Conservation (phyloP, 1,140 invertebrate species). For the Glossosoma conforme region DNA sequence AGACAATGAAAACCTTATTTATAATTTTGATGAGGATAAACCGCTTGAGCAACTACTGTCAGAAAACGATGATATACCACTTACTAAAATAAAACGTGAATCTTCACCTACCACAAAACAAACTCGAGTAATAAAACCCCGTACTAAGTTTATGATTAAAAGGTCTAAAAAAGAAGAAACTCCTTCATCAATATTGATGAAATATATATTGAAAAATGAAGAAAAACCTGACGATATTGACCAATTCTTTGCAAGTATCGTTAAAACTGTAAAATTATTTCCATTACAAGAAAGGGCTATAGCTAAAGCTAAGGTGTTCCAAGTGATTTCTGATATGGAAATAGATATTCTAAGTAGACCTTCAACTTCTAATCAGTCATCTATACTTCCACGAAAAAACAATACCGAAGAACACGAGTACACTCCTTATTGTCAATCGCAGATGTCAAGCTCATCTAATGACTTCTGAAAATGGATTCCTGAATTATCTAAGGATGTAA, state of each 20-base stretch:
- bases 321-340: not conserved
- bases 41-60: too few relatives aligned
- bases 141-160: not conserved
- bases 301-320: not conserved
- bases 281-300: not conserved
- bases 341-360: not conserved
- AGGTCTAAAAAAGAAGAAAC: not conserved
- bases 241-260: not conserved
- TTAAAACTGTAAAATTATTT: not conserved
- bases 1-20: not conserved
- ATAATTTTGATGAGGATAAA: too few relatives aligned
- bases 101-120: not conserved
- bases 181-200: not conserved
- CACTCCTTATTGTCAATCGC: too few relatives aligned
- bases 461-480: too few relatives aligned
- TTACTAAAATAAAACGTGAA: too few relatives aligned
- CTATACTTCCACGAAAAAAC: too few relatives aligned
- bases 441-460: too few relatives aligned
- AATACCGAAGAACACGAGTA: too few relatives aligned
- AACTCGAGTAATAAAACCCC: not conserved
- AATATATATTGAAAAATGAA: not conserved
- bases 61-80: too few relatives aligned
- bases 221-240: not conserved
- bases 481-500: too few relatives aligned
- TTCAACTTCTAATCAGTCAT: not conserved